Conservation (phyloP, 92 coral and sea anemone genomes). For the Blastomussa wellsi region DNA sequence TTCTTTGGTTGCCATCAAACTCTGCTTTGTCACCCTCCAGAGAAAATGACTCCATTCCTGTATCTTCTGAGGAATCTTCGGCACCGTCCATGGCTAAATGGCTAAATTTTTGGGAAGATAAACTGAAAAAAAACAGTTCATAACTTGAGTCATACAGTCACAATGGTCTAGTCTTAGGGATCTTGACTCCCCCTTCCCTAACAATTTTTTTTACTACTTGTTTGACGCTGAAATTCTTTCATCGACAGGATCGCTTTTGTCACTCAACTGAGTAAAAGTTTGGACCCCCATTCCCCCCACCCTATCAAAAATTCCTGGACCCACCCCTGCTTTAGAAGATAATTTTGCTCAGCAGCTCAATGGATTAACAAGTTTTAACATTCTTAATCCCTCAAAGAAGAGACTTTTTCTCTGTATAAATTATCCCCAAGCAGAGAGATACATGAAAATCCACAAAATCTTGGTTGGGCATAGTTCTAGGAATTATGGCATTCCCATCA, state of each 20-base stretch:
- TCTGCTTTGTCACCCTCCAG: slow-evolving; percentile 8
- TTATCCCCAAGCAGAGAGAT: too few relatives aligned
- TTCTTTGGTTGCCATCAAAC: slow-evolving; percentile 18
- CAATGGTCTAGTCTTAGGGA: too few relatives aligned
- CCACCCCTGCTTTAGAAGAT: not conserved
- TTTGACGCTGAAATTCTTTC: too few relatives aligned
- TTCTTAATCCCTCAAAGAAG: not conserved
- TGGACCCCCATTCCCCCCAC: too few relatives aligned
- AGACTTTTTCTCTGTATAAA: not conserved
- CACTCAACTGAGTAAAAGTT: too few relatives aligned
- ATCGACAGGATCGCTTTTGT: too few relatives aligned
- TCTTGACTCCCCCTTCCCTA: too few relatives aligned
- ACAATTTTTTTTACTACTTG: too few relatives aligned
- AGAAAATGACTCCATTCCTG: slow-evolving; percentile 1
- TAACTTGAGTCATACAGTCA: too few relatives aligned
- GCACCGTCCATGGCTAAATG: not conserved
- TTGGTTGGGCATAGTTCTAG: not conserved
- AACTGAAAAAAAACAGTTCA: not conserved
- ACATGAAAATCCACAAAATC: not conserved
- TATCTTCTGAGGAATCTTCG: not conserved
- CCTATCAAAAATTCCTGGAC: too few relatives aligned
- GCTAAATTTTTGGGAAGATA: not conserved
- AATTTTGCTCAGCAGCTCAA: not conserved
- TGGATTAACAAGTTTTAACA: not conserved
- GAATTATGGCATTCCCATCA: not conserved